Base-by-base conservation (phyloP, 2,113 vertebrate genomes). In the Hydrolagus affinis region DNA sequence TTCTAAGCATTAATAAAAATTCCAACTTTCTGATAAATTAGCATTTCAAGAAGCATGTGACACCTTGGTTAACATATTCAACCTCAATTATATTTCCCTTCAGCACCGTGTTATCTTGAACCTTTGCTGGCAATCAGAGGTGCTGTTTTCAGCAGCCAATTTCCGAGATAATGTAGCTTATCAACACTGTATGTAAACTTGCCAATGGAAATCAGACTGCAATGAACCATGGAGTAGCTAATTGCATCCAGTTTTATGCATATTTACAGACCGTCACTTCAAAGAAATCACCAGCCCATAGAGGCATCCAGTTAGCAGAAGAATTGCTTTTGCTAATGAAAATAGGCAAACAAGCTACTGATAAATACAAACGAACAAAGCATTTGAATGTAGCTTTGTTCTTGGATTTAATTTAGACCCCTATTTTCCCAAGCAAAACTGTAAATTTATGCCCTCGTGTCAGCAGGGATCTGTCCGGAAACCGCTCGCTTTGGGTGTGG, bases 81-180 rank as follows among this genome's bases (percentile, higher is more conserved):
- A 97, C 96, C 97, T 99, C 97, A 99, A 98, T 98, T 99, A 98
- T 96, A 96, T 97, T 98, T 98, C 96, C 97, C 96, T 97, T 98
- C 96, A 97, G 96, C 95, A 94, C 93, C 93, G 95, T 96, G 96
- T 98, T 99, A 98, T 98, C 97, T 97, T 95, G 95, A 97, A 96
- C 95, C 96, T 96, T 96, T 96, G 94, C 96, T 97, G 95, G 96
- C 97, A 98, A 98, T 98, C 97, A 97, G 95, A 97, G 96, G 95
- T 95, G 94, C 95, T 97, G 96, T 98, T 98, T 97, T 97, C 96
- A 96, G 96, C 94, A 94, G 96, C 97, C 98, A 98, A 98, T 99
- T 98, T 98, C 96, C 96, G 93, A 98, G 97, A 99, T 99, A 98
- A 99, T 99, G 96, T 96, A 93, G 96, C 98, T 99, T 99, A 99